These are phyloP conservation scores for Bradypodion ventrale DNA, from an alignment of 2,797 vertebrate genomes.

Conservation along the genomic window DNA sequence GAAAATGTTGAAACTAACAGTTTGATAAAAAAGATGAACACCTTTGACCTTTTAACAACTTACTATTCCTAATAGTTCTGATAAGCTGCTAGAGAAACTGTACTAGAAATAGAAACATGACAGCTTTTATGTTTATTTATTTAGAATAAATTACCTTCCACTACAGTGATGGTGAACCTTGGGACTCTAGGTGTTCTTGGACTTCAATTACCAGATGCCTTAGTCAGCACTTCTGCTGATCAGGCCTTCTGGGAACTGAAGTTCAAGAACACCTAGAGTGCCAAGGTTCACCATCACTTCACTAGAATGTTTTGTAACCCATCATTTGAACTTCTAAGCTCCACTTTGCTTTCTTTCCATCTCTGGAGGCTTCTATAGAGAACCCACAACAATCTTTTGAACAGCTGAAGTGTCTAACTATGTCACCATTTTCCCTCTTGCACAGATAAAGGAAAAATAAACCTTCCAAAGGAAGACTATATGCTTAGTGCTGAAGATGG, in stretches of 20 bases:
- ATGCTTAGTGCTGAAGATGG: slow-evolving; percentile 85
- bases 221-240: no score
- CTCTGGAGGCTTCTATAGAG: slow-evolving; percentile 45
- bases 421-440: slow-evolving; percentile 70
- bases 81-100: not conserved
- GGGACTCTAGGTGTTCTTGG: no score
- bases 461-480: slow-evolving; percentile 75
- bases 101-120: not conserved
- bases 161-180: no score
- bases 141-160: slow-evolving; percentile 49
- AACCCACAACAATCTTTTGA: slow-evolving; percentile 37
- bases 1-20: not conserved
- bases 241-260: no score
- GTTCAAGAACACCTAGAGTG: no score
- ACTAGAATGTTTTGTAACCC: slow-evolving; percentile 50
- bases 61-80: slow-evolving; percentile 27
- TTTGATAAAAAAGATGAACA: not conserved
- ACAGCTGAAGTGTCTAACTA: slow-evolving; percentile 62
- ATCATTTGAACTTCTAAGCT: slow-evolving; percentile 44
- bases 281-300: no score
- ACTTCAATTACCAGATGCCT: no score
- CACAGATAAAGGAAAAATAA: slow-evolving; percentile 84
- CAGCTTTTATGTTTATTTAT: not conserved
- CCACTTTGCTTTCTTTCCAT: slow-evolving; percentile 53
- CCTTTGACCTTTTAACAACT: not conserved